phyloP scores from a whole-genome alignment of 1,140 invertebrate species.

The Drosophila kanapiae region DNA sequence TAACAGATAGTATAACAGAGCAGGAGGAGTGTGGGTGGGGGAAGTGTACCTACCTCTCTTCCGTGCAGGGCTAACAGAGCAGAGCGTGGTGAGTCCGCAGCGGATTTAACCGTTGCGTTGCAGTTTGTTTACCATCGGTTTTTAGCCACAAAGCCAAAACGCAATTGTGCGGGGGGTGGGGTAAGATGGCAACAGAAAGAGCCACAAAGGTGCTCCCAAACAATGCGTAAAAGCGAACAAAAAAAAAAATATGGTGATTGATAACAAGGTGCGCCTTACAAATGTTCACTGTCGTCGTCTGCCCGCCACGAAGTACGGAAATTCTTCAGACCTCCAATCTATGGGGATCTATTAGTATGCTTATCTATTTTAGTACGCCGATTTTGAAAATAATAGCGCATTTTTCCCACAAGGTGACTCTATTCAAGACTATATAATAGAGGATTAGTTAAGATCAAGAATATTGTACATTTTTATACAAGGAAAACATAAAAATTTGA shows the following conservation, averaged over 20 bases:
- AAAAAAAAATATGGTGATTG: slow-evolving; percentile 31
- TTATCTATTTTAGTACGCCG: slow-evolving; percentile 16
- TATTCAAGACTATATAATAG: neutral
- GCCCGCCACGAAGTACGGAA: slow-evolving; percentile 8
- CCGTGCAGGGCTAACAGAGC: slow-evolving; percentile 40
- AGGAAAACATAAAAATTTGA: neutral
- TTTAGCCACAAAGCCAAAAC: slow-evolving; percentile 31
- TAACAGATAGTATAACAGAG: slow-evolving; percentile 16
- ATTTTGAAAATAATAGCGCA: slow-evolving; percentile 11
- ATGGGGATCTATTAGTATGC: slow-evolving; percentile 6
- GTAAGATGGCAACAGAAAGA: slow-evolving; percentile 4
- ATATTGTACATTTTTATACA: neutral
- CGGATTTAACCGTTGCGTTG: slow-evolving; percentile 36
- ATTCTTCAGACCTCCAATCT: slow-evolving; percentile 13
- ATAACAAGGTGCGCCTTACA: slow-evolving; percentile 47
- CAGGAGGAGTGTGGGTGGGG: slow-evolving; percentile 1
- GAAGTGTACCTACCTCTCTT: neutral
- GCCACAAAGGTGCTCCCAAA: slow-evolving; percentile 23
- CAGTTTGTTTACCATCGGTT: slow-evolving; percentile 46
- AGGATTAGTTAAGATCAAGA: neutral
- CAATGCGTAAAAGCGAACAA: slow-evolving; percentile 38
- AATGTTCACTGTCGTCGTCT: slow-evolving; percentile 15
- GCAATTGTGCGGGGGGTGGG: slow-evolving; percentile 23
- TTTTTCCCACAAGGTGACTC: neutral
- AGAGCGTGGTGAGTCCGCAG: slow-evolving; percentile 30